Conservation (phyloP, 1,140 invertebrate species). For the Idris sp. region DNA sequence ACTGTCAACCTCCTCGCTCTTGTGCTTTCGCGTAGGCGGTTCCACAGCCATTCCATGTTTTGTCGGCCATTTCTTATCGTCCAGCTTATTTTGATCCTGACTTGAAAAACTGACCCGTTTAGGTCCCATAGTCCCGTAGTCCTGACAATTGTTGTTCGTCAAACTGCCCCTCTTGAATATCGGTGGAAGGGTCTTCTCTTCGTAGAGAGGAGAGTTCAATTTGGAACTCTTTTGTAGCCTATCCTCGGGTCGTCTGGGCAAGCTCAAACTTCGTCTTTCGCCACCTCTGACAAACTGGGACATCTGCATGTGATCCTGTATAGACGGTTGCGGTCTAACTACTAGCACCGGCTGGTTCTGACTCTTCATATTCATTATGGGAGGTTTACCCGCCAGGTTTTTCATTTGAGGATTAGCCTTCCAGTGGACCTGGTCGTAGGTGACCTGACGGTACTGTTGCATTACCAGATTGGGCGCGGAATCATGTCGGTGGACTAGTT, state of each 20-base stretch:
- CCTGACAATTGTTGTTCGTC: slow-evolving; percentile 67
- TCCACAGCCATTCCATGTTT: slow-evolving; percentile 79
- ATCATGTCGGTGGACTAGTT: slow-evolving; percentile 53
- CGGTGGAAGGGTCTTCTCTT: slow-evolving; percentile 70
- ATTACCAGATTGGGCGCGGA: slow-evolving; percentile 55
- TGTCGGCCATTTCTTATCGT: slow-evolving; percentile 76
- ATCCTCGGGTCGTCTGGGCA: slow-evolving; percentile 46
- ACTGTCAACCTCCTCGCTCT: slow-evolving; percentile 37
- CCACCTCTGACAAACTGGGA: slow-evolving; percentile 65
- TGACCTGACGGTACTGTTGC: slow-evolving; percentile 47
- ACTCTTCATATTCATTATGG: slow-evolving; percentile 68
- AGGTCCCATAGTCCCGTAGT: slow-evolving; percentile 68
- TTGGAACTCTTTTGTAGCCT: slow-evolving; percentile 28
- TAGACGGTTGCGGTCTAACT: slow-evolving; percentile 71
- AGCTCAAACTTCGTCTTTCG: slow-evolving; percentile 62
- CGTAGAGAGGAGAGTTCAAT: slow-evolving; percentile 49
- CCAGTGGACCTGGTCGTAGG: slow-evolving; percentile 62
- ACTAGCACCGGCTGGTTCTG: slow-evolving; percentile 73
- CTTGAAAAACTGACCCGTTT: slow-evolving; percentile 80
- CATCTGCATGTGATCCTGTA: slow-evolving; percentile 48
- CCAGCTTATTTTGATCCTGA: slow-evolving; percentile 59
- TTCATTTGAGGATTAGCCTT: slow-evolving; percentile 41
- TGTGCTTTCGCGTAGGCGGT: slow-evolving; percentile 77
- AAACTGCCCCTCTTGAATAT: slow-evolving; percentile 80
- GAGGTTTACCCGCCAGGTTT: slow-evolving; percentile 66